These are phyloP conservation scores for Tuberolachnus salignus DNA, from an alignment of 2,888 invertebrate genomes.

Conservation along the genomic window DNA sequence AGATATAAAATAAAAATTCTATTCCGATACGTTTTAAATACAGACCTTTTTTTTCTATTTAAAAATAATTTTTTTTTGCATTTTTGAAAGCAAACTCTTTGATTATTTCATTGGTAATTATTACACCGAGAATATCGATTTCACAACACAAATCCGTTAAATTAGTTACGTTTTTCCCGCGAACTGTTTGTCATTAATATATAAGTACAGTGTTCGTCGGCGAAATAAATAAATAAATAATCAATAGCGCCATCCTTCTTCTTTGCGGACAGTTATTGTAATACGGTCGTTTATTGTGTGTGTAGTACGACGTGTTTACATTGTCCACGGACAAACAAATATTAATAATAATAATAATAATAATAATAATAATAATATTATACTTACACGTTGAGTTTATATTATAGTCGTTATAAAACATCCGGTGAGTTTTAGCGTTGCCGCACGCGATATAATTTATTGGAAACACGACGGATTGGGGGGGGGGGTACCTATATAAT, in stretches of 20 bases:
- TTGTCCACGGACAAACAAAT: not conserved
- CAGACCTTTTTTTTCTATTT: too few relatives aligned
- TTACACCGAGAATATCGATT: too few relatives aligned
- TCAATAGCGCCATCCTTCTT: not conserved
- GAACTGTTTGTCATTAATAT: too few relatives aligned
- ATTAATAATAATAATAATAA: not conserved
- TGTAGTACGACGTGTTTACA: slow-evolving; percentile 6
- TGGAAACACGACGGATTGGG: not conserved
- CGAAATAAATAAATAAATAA: slow-evolving; percentile 1
- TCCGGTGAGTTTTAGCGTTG: not conserved
- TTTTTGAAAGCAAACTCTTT: too few relatives aligned
- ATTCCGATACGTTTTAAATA: too few relatives aligned
- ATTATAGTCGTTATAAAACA: not conserved
- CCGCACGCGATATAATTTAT: slow-evolving; percentile 10
- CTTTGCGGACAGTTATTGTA: too few relatives aligned
- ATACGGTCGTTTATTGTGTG: not conserved
- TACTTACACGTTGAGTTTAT: not conserved
- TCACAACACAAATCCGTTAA: too few relatives aligned
- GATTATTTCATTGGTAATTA: too few relatives aligned
- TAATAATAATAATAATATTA: not conserved
- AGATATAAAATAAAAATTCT: too few relatives aligned
- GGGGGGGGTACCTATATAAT: not conserved
- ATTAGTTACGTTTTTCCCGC: too few relatives aligned
- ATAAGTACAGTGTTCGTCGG: not conserved
- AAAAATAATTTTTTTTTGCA: too few relatives aligned